A percentile compares a stretch with the other conserved stretches of the same genome.
Evolutionary conservation across 2,888 invertebrate species (phyloP).

Genomic region (Geophilus truncorum): DNA sequence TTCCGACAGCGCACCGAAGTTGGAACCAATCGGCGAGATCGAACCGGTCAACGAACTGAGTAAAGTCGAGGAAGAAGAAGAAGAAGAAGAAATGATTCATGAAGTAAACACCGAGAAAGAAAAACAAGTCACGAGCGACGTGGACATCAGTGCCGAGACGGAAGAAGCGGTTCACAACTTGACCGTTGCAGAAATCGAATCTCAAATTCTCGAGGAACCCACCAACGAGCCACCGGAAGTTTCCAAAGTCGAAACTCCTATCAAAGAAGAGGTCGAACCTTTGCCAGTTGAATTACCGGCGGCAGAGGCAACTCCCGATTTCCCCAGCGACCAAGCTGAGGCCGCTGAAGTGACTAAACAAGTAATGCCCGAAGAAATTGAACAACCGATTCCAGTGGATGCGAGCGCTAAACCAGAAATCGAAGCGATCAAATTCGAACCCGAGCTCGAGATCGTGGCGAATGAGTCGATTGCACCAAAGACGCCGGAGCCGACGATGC

Average conservation of each 20-base stretch:
- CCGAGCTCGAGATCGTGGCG: too few relatives aligned
- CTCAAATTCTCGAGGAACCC: neutral
- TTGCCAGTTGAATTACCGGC: neutral
- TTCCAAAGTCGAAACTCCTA: neutral
- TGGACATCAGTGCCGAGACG: neutral
- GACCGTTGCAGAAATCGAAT: neutral
- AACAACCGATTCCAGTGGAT: neutral
- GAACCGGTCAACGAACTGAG: neutral
- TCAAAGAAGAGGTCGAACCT: neutral
- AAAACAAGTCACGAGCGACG: neutral
- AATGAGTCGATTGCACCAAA: neutral
- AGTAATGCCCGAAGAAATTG: neutral
- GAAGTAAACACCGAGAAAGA: neutral
- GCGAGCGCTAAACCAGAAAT: neutral
- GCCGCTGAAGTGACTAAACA: neutral
- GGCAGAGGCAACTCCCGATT: neutral
- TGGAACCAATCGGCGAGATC: neutral
- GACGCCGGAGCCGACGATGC: neutral
- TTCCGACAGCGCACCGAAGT: neutral
- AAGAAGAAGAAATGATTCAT: neutral
- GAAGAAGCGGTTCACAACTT: neutral
- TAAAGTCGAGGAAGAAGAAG: neutral
- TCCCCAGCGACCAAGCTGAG: neutral
- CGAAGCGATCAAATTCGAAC: too few relatives aligned
- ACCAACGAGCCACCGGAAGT: neutral